Evolutionary conservation across 2,113 vertebrate species (phyloP).

Genomic region (Tapirus terrestris): DNA sequence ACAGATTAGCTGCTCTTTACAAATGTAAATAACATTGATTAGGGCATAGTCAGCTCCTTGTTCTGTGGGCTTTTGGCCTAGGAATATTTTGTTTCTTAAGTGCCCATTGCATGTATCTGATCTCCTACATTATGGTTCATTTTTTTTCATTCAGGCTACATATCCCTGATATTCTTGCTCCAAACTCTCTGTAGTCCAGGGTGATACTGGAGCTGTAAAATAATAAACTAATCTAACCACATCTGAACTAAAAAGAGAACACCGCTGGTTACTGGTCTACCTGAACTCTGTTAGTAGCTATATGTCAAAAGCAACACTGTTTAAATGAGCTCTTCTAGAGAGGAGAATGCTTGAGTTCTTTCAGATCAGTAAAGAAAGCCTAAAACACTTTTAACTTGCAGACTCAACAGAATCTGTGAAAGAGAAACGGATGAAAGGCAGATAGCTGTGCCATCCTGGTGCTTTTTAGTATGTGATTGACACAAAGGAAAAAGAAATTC

Average conservation of each 20-base stretch:
- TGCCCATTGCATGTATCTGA: neutral
- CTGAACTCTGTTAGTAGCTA: neutral
- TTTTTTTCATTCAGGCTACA: neutral
- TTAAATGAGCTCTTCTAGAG: conserved; percentile 42
- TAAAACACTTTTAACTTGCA: conserved; percentile 75
- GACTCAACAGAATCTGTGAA: conserved; percentile 70
- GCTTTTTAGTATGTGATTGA: conserved; percentile 54
- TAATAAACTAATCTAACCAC: conserved; percentile 7
- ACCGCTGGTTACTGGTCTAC: neutral
- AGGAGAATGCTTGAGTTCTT: conserved; percentile 73
- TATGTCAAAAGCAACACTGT: conserved; percentile 23
- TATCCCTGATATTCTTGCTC: neutral
- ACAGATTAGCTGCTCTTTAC: neutral
- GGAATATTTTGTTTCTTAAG: neutral
- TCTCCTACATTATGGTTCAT: neutral
- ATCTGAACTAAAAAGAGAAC: conserved; percentile 44
- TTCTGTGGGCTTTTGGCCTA: neutral
- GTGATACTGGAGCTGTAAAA: neutral
- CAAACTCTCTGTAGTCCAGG: neutral
- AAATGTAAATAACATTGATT: neutral
- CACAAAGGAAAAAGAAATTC: conserved; percentile 29
- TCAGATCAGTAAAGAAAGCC: conserved; percentile 65
- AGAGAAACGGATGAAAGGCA: conserved; percentile 64
- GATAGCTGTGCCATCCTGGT: neutral
- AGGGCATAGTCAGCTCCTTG: neutral